Evolutionary conservation across 2,888 invertebrate genomes (phyloP), one percentile per base, ranked within the genome.

Genomic region (Hyposoter dolosus): DNA sequence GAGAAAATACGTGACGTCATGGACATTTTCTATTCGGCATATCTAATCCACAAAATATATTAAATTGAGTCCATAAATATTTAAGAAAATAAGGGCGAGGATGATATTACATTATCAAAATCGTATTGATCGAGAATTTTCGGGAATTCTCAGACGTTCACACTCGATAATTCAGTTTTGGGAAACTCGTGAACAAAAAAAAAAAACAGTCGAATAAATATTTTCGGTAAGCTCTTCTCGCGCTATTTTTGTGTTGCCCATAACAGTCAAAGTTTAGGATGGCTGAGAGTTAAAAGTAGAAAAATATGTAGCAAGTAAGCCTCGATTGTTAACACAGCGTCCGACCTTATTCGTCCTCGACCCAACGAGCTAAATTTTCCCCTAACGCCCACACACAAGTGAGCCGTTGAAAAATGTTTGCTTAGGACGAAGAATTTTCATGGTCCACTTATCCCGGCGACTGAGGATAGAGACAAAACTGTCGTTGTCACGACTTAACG

Each of bases 271-370:
- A 47, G 7, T 69, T 28, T 28, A 17, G 9, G 69, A 17, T 17
- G 15, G 15, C 45, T 17, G 9, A 69, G 45, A 15, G 0, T 69
- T n/a, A 17, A 47, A 69, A 17, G 43, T 23, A 43, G n/a, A 23
- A 68, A 43, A 23, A 19, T 19, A 66, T 66, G 66, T 66, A 35
- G 40, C 19, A 40, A 12, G 60, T 6, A 35, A 19, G 1, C 69
- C 45, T 69, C 47, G 45, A 47, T 69, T 69, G 45, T 69, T 45
- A 69, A 69, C 45, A 69, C 45, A 43, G 17, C 69, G 17, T 47
- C 28, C 23, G 69, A 47, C 47, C 69, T 69, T 28, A 28, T 28
- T 47, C 23, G 23, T 43, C 69, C 45, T 28, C 47, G 69, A 69
- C 47, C 47, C 28, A 28, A 47, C 15, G 15, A 45, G 43, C 28